Conservation (phyloP, 1,140 invertebrate genomes). For the Sarcophaga peregrina region DNA sequence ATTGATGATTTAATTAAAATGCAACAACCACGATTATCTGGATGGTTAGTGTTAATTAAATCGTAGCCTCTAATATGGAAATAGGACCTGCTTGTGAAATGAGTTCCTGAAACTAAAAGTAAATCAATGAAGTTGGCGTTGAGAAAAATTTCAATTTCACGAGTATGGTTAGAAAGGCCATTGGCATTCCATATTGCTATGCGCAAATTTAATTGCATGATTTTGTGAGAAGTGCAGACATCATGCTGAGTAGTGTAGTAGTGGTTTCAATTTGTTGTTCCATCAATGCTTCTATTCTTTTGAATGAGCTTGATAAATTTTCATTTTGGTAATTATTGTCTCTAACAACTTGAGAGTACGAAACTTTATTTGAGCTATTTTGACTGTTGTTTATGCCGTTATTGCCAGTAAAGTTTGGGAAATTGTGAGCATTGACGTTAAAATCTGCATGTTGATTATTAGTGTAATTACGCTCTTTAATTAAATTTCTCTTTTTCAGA, state of each 20-base stretch:
- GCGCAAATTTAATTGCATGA: slow-evolving; percentile 15
- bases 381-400: slow-evolving; percentile 8
- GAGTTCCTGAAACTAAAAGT: too few species aligned
- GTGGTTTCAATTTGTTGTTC: slow-evolving; percentile 23
- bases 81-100: too few species aligned
- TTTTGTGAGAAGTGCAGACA: slow-evolving; percentile 8
- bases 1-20: too few species aligned
- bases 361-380: slow-evolving; percentile 36
- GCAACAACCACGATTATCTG: slow-evolving; percentile 43
- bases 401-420: not conserved
- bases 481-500: too few species aligned
- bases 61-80: slow-evolving; percentile 42
- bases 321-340: too few species aligned
- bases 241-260: slow-evolving; percentile 10
- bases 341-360: slow-evolving; percentile 13
- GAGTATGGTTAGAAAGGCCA: too few species aligned
- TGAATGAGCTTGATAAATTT: not conserved
- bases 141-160: too few species aligned
- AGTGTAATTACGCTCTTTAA: too few species aligned
- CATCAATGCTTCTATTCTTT: slow-evolving; percentile 13
- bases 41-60: slow-evolving; percentile 40
- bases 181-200: slow-evolving; percentile 32
- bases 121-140: too few species aligned
- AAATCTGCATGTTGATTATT: too few species aligned
- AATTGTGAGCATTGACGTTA: too few species aligned